Percentiles rank a stretch among this genome's conserved stretches.
Conservation (phyloP, 92 coral and sea anemone genomes). For the Phymanthus crucifer region DNA sequence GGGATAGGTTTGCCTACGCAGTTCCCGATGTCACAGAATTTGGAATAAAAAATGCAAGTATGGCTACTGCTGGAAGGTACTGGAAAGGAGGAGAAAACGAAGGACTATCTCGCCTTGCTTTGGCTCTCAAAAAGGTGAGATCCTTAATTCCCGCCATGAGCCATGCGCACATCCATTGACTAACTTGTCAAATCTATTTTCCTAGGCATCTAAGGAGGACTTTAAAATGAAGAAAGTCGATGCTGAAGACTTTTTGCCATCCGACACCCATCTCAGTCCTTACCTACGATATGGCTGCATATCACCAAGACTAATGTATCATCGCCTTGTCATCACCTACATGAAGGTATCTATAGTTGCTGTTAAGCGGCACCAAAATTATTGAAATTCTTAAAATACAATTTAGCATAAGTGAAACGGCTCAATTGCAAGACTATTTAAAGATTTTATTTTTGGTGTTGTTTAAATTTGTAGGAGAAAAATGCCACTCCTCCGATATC, state of each 20-base stretch:
- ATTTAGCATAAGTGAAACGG: no score
- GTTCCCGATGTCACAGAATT: constrained; percentile 61
- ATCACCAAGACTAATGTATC: constrained; percentile 65
- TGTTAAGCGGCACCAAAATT: neutral
- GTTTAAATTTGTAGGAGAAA: neutral
- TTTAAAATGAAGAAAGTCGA: neutral
- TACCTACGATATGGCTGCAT: constrained; percentile 85
- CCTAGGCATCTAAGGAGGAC: neutral
- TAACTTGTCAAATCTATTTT: neutral
- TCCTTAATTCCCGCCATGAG: no score
- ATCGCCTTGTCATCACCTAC: constrained; percentile 43
- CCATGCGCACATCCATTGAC: no score
- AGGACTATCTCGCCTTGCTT: constrained; percentile 51
- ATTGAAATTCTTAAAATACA: no score
- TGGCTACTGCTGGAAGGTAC: constrained; percentile 24
- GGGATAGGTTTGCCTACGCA: constrained; percentile 25
- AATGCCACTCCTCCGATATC: constrained; percentile 26
- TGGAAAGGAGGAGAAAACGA: constrained; percentile 81
- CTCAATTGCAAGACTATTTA: no score
- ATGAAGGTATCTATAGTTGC: constrained; percentile 44
- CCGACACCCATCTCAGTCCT: constrained; percentile 73
- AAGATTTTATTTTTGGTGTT: no score
- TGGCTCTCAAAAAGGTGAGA: constrained; percentile 39
- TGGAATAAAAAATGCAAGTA: constrained; percentile 46
- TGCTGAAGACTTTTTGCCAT: constrained; percentile 35